Percentiles rank a stretch among this genome's conserved stretches.
Conservation (phyloP, 2,113 vertebrate species). For the Upupa epops region DNA sequence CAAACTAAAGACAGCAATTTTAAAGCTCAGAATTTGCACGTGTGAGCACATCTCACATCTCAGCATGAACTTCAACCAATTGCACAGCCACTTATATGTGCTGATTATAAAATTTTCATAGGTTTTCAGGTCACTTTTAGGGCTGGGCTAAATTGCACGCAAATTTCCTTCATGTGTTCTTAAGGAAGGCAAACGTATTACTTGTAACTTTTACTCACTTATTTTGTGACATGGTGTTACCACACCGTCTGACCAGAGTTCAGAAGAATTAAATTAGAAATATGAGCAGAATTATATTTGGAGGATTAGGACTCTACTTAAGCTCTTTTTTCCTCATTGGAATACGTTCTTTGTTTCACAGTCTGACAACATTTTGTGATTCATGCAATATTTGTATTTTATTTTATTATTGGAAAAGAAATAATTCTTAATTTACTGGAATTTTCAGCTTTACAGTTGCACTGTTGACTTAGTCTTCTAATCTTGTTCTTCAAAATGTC, state of each 20-base stretch:
- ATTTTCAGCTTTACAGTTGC: background rate
- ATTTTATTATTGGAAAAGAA: background rate
- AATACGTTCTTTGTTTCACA: background rate
- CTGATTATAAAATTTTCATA: background rate
- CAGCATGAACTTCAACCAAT: background rate
- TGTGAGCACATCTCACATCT: background rate
- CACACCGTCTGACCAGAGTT: rapidly evolving
- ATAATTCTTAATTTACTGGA: background rate
- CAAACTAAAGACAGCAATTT: background rate
- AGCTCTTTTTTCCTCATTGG: background rate
- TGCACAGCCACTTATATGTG: rapidly evolving
- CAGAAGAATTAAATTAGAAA: background rate
- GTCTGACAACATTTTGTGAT: background rate
- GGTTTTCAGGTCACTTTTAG: background rate
- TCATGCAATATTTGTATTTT: background rate
- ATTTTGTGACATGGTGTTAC: background rate
- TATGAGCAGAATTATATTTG: background rate
- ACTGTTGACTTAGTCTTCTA: background rate
- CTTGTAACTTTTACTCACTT: background rate
- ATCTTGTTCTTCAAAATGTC: background rate
- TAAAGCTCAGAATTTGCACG: background rate
- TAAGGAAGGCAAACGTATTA: rapidly evolving
- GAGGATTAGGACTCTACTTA: background rate
- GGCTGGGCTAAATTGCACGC: background rate
- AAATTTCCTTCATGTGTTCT: background rate